Conservation (phyloP, 2,113 vertebrate species). For the Paramisgurnus dabryanus region DNA sequence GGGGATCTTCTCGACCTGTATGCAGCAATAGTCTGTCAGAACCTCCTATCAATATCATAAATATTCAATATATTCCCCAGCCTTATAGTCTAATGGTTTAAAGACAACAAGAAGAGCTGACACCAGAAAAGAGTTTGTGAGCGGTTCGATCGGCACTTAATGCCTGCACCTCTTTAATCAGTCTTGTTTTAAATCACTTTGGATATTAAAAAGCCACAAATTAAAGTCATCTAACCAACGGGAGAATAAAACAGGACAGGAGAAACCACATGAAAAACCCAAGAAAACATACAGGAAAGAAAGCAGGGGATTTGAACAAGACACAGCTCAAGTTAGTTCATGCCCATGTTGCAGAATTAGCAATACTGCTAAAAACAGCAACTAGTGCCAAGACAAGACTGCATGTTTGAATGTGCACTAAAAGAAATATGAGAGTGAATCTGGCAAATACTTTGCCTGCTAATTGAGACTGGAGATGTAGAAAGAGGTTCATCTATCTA, state of each 20-base stretch:
- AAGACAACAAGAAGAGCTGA: background rate
- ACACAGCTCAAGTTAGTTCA: conserved; percentile 34
- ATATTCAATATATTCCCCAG: background rate
- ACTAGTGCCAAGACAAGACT: conserved; percentile 32
- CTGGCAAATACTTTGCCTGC: conserved; percentile 5
- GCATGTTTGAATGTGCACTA: conserved; percentile 29
- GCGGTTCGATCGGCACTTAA: background rate
- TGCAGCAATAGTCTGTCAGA: too few species aligned
- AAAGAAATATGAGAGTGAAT: conserved; percentile 2
- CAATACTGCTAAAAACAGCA: background rate
- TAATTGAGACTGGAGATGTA: conserved; percentile 15
- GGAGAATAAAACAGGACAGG: too few species aligned
- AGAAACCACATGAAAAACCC: background rate
- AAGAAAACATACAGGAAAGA: background rate
- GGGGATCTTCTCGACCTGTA: too few species aligned
- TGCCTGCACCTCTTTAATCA: background rate
- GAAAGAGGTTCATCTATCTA: conserved; percentile 25
- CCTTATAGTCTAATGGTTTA: background rate
- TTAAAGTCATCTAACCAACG: background rate
- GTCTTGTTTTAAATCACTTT: background rate
- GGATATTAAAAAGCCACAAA: background rate
- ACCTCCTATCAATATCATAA: too few species aligned
- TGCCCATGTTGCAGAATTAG: conserved; percentile 25
- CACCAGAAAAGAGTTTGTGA: background rate
- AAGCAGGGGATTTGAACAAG: background rate